phyloP scores from a whole-genome alignment of 2,797 vertebrate species.

The Tinamus major region DNA sequence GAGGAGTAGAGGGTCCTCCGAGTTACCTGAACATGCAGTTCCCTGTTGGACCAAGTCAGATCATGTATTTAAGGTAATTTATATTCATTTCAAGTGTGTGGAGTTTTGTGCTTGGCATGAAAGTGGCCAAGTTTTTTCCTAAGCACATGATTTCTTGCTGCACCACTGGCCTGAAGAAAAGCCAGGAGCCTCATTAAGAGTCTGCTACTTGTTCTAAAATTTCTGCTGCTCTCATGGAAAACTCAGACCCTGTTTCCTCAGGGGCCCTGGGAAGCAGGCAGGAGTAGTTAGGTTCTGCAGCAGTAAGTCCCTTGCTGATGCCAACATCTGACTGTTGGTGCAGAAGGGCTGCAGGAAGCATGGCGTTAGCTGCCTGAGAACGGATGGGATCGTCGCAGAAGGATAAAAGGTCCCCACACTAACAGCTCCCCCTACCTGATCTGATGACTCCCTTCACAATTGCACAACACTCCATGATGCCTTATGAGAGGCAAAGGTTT shows the following conservation, averaged over 20 bases:
- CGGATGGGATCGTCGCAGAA: background rate
- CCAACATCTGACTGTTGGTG: background rate
- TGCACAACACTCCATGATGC: background rate
- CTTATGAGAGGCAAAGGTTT: background rate
- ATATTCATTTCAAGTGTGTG: background rate
- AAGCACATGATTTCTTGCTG: background rate
- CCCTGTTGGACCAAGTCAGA: background rate
- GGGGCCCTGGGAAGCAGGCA: background rate
- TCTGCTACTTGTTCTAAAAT: background rate
- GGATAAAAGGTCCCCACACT: background rate
- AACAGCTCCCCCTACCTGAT: background rate
- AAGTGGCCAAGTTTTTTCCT: background rate
- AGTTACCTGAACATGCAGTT: background rate
- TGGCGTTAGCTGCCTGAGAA: background rate
- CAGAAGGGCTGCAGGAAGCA: background rate
- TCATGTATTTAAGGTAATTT: background rate
- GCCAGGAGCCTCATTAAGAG: background rate
- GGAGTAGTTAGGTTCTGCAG: background rate
- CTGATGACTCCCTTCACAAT: background rate
- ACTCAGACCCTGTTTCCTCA: background rate
- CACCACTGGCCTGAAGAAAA: background rate
- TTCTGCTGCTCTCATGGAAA: background rate
- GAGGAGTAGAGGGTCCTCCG: background rate
- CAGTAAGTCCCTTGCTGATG: background rate
- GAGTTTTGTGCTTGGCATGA: background rate